phyloP scores from a whole-genome alignment of 1,140 invertebrate genomes.

The Nasonia longicornis region DNA sequence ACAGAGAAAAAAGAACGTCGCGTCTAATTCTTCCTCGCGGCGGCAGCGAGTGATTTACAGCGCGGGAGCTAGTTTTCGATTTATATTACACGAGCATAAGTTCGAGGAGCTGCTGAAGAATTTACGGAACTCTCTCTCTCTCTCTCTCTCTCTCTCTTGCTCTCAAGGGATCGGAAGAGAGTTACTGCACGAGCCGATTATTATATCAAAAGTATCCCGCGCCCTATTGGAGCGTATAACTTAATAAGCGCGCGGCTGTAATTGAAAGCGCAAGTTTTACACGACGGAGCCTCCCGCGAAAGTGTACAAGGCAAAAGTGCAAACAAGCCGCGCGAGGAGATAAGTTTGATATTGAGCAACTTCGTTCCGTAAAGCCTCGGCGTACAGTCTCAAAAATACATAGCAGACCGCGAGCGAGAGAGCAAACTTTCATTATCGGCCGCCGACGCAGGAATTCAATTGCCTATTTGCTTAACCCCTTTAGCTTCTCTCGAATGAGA shows the following conservation, averaged over 20 bases:
- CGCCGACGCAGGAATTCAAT: not conserved
- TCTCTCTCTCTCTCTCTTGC: no score
- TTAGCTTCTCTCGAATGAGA: not conserved
- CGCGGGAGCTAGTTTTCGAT: no score
- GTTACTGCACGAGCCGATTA: not conserved
- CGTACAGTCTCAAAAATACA: not conserved
- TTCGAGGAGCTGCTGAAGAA: no score
- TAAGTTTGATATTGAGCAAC: not conserved
- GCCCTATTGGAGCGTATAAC: not conserved
- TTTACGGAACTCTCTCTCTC: no score
- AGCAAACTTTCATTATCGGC: slow-evolving; percentile 16
- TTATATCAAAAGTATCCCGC: no score
- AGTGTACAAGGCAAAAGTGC: not conserved
- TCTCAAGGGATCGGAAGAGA: not conserved
- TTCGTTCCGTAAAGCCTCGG: not conserved
- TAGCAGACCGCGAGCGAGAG: not conserved
- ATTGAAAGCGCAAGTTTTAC: not conserved
- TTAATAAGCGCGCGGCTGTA: not conserved
- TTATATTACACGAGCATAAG: no score
- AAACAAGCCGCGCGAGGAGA: not conserved
- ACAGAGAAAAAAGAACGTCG: not conserved
- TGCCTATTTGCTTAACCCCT: not conserved
- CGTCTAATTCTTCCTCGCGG: not conserved
- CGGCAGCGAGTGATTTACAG: not conserved
- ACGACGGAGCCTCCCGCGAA: not conserved